Percentiles rank a stretch among this genome's conserved stretches.
phyloP scores from a whole-genome alignment of 2,888 invertebrate genomes.

The Pachliopta kotzebuea region DNA sequence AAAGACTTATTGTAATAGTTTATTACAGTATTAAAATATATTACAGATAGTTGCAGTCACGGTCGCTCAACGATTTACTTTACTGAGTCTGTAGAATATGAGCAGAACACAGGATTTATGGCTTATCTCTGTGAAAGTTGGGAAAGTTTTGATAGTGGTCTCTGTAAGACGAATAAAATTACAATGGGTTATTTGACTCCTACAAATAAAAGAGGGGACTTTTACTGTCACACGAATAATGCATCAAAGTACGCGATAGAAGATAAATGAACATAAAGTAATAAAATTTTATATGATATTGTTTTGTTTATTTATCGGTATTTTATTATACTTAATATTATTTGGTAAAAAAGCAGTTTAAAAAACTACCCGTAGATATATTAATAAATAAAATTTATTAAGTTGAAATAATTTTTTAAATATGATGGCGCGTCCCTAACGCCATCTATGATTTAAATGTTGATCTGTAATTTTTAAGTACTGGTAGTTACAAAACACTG shows the following conservation, averaged over 20 bases:
- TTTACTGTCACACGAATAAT: constrained; percentile 81
- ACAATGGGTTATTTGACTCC: constrained; percentile 80
- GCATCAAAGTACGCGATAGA: constrained; percentile 77
- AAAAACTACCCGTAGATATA: too few species aligned
- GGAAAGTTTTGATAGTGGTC: constrained; percentile 61
- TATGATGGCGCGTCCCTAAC: too few species aligned
- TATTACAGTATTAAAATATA: neutral
- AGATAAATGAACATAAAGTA: too few species aligned
- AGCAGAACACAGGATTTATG: constrained; percentile 69
- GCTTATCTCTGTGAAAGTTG: constrained; percentile 80
- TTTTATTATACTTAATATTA: too few species aligned
- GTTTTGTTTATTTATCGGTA: too few species aligned
- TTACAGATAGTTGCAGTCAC: constrained; percentile 85
- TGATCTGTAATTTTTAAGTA: too few species aligned
- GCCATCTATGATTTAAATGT: too few species aligned
- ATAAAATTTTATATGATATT: too few species aligned
- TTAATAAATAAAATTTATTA: too few species aligned
- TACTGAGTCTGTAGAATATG: constrained; percentile 81
- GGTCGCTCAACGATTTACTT: constrained; percentile 82
- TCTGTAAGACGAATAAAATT: constrained; percentile 54
- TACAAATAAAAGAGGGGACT: constrained; percentile 69
- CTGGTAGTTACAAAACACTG: too few species aligned
- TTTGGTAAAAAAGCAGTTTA: too few species aligned
- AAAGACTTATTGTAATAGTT: neutral
- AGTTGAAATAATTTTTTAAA: too few species aligned